These are phyloP conservation scores for Megastigmus dorsalis DNA, from an alignment of 2,888 invertebrate genomes.

Conservation along the genomic window DNA sequence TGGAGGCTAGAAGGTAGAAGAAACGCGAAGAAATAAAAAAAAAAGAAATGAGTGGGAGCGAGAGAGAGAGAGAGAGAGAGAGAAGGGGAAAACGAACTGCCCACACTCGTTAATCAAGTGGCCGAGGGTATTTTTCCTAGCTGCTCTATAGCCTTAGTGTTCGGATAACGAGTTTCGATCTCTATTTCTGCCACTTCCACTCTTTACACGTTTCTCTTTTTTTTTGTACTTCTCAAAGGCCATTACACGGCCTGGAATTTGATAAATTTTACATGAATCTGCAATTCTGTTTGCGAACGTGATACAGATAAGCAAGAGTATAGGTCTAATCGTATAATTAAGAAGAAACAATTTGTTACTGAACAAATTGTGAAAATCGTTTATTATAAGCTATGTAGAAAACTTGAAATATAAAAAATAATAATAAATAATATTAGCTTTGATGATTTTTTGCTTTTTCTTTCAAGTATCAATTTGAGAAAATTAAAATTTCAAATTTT, in stretches of 20 bases:
- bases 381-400: too few relatives aligned
- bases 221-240: background rate
- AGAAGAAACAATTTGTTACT: too few relatives aligned
- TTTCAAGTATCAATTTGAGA: too few relatives aligned
- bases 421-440: too few relatives aligned
- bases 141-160: constrained; percentile 39
- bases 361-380: too few relatives aligned
- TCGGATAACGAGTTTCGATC: constrained; percentile 51
- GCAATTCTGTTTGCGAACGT: background rate
- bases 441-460: too few relatives aligned
- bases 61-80: background rate
- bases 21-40: constrained; percentile 16
- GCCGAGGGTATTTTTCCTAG: constrained; percentile 44
- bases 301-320: too few relatives aligned
- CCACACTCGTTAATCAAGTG: constrained; percentile 55
- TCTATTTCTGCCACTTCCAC: constrained; percentile 43
- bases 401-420: too few relatives aligned
- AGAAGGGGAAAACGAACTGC: constrained; percentile 28
- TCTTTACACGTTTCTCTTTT: constrained; percentile 31
- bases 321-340: too few relatives aligned
- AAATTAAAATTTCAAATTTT: too few relatives aligned
- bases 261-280: constrained; percentile 50
- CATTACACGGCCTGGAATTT: constrained; percentile 15
- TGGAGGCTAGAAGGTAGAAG: background rate
- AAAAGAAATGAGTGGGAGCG: background rate